Base-by-base conservation (phyloP, 2,797 vertebrate species). In the Pangasius larnaudii region DNA sequence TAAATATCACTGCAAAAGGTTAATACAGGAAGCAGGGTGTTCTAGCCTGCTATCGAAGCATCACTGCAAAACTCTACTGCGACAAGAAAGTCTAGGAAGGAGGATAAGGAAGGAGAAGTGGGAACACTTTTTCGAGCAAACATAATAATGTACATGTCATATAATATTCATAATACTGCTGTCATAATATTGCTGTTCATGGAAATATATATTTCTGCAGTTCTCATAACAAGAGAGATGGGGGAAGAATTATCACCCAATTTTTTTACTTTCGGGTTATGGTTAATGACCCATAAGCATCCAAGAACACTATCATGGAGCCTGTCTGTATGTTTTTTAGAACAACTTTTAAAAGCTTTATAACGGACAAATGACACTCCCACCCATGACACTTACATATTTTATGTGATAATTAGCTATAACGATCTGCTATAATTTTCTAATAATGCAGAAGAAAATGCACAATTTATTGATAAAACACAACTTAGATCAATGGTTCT, bases 1-100 rank as follows among this genome's bases (percentile, higher is more conserved):
- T 96, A 96, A 96, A 96, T 96, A 96, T 94, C 95, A 95, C 92
- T 89, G 94, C 92, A 96, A 96, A 91, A 96, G 95, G 96, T 96
- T 96, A 96, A 96, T 93, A 93, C 90, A 91, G 69, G 92, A 92
- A 95, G 93, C 89, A 92, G 93, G 93, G 91, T 93, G 93, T 90
- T 92, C 81, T 90, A 93, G 91, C 86, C 92, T 85, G 83, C 42
- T 72, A 91, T 93, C 92, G 92, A 92, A 91, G 90, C 78, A 89
- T 91, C 90, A 93, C 93, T 90, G 89, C 93, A 93, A 94, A 93
- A 94, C 89, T 89, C 61, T 46, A 91, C 84, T 88, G 71, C 14
- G 86, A 49, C 30, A 61, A 69, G 49, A 80, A 65, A 49, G 33
- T 2, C 5, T 49, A 36, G 11, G 36, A 81, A 82, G 71, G 72